A percentile compares a stretch with the other conserved stretches of the same genome.
These are phyloP conservation scores for Talpa occidentalis DNA, from an alignment of 2,113 vertebrate species.

Conservation along the genomic window DNA sequence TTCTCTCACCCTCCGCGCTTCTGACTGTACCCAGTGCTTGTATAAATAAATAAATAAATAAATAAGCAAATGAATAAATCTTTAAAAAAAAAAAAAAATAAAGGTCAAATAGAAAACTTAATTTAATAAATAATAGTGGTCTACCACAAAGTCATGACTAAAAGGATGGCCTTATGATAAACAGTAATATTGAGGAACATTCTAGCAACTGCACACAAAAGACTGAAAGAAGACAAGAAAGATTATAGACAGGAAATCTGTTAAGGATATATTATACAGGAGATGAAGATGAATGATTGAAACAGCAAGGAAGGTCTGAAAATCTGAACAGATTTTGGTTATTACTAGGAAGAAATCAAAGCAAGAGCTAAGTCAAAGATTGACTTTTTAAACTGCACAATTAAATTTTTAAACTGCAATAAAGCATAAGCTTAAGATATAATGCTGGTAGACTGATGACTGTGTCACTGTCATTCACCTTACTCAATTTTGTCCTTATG, in stretches of 20 bases:
- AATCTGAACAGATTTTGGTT: not conserved
- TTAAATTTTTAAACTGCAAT: not conserved
- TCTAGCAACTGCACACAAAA: not conserved
- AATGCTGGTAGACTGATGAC: slow-evolving; percentile 36
- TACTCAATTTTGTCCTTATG: not conserved
- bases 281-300: not conserved
- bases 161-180: not conserved
- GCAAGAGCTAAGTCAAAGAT: not conserved
- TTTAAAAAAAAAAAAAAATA: no score
- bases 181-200: not conserved
- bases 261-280: not conserved
- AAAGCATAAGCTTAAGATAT: not conserved
- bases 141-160: not conserved
- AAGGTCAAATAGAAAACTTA: not conserved
- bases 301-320: not conserved
- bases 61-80: no score
- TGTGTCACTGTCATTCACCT: not conserved
- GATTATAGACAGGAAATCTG: not conserved
- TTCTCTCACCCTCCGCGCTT: no score
- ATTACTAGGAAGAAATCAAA: slow-evolving; percentile 25
- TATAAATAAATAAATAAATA: no score
- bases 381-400: not conserved
- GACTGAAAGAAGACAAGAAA: not conserved
- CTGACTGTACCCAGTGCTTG: no score
- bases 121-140: not conserved